Evolutionary conservation across 2,888 invertebrate species (phyloP), one percentile per base, ranked within the genome.

Genomic region (Leptinotarsa haldemani): DNA sequence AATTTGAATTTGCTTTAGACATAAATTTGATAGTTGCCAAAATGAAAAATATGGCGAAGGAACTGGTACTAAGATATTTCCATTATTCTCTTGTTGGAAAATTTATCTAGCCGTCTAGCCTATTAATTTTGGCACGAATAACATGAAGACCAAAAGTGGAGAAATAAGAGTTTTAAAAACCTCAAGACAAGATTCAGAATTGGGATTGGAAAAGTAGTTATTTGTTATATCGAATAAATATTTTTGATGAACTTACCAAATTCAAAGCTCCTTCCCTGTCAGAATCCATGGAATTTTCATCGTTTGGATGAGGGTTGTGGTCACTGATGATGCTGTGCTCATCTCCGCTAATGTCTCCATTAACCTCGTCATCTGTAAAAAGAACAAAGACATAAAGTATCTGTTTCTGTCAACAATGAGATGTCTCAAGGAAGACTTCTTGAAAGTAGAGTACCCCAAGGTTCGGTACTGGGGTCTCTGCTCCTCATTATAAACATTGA

Each of bases 271-370:
- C 88, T 70, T 85, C 88, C 82, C 91, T 88, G 77, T 92, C 91
- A 50, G 92, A 92, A 82, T 92, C 91, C 88, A 92, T 89, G 73
- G 92, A 92, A 84, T 92, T 91, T 77, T 90, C 90, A 80, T 91
- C 91, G 77, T 90, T 86, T 76, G 90, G 90, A 68, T 88, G 89
- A n/a, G 74, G 70, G 83, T 90, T 90, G 75, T 88, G 89, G 78
- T 91, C 91, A 84, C 91, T 91, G 77, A 88, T 88, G 80, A 89
- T 88, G 83, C 91, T 91, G 78, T 90, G 88, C 74, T 91, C 91
- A 82, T 92, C 91, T 65, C 91, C 91, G 82, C 91, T 92, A 78
- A 91, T 88, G 79, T 92, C 91, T 47, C 90, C 91, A 80, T 91
- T 91, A 74, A 89, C 89, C 77, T 91, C 91, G 76, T 89, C 90